These are phyloP conservation scores for Sympetrum striolatum DNA, from an alignment of 2,888 invertebrate genomes.

Conservation along the genomic window DNA sequence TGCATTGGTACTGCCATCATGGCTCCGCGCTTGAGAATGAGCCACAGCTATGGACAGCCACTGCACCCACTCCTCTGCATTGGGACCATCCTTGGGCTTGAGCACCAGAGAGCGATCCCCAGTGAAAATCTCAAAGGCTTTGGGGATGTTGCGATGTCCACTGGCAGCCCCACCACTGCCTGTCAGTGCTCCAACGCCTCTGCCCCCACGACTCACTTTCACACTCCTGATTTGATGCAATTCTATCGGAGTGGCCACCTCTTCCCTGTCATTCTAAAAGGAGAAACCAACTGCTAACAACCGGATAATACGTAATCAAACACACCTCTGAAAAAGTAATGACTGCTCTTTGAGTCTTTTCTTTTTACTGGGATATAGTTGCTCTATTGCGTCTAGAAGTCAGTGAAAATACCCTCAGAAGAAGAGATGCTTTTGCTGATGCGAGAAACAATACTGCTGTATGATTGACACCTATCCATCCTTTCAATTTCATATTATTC, in stretches of 20 bases:
- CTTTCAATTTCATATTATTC: no score
- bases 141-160: slow-evolving; percentile 86
- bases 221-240: slow-evolving; percentile 93
- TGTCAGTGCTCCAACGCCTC: slow-evolving; percentile 17
- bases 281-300: slow-evolving; percentile 8
- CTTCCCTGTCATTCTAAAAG: slow-evolving; percentile 70
- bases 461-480: no score
- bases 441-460: no score
- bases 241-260: slow-evolving; percentile 69
- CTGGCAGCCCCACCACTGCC: slow-evolving; percentile 15
- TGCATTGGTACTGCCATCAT: slow-evolving; percentile 9
- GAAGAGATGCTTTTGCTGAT: no score
- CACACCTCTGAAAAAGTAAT: no score
- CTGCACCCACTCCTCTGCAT: slow-evolving; percentile 96
- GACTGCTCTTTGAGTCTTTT: no score
- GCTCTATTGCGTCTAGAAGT: no score
- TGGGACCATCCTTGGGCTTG: slow-evolving; percentile 92
- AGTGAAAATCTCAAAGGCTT: slow-evolving; percentile 96
- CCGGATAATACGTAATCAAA: no score
- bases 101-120: slow-evolving; percentile 90
- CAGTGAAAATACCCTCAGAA: no score
- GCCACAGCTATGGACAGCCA: slow-evolving; percentile 93
- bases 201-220: slow-evolving; percentile 87
- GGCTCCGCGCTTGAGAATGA: slow-evolving; percentile 72
- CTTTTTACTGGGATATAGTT: no score